phyloP scores from a whole-genome alignment of 1,140 invertebrate species.

The Vanessa atalanta region DNA sequence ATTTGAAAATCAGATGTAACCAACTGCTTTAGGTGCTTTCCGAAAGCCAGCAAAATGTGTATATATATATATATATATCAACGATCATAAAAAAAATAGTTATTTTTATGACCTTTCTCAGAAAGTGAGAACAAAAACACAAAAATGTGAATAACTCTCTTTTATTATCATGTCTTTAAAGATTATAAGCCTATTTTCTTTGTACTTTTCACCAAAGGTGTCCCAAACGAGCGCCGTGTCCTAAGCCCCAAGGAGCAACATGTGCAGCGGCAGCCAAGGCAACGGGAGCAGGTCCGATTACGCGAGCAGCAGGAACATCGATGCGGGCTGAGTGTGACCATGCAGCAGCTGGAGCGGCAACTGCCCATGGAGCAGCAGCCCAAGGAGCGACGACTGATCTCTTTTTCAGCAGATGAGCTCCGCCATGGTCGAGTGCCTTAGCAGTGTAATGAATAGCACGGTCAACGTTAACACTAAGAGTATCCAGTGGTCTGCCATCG shows the following conservation, averaged over 20 bases:
- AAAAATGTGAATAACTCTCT: slow-evolving; percentile 42
- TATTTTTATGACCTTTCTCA: too few species aligned
- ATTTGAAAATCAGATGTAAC: too few species aligned
- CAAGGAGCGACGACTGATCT: slow-evolving; percentile 53
- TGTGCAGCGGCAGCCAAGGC: slow-evolving; percentile 29
- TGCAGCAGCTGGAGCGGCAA: slow-evolving; percentile 35
- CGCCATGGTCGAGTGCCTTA: slow-evolving; percentile 57
- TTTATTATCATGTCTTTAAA: slow-evolving; percentile 42
- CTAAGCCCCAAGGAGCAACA: slow-evolving; percentile 15
- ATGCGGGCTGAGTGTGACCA: slow-evolving; percentile 32
- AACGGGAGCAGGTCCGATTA: slow-evolving; percentile 37
- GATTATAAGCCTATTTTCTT: slow-evolving; percentile 36
- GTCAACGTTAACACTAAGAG: slow-evolving; percentile 76
- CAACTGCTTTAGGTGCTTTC: too few species aligned
- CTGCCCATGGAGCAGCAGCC: slow-evolving; percentile 28
- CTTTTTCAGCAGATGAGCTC: slow-evolving; percentile 61
- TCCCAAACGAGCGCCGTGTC: slow-evolving; percentile 33
- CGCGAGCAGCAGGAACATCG: slow-evolving; percentile 37
- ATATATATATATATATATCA: too few species aligned
- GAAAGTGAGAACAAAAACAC: slow-evolving; percentile 18
- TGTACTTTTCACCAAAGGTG: slow-evolving; percentile 43
- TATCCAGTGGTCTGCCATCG: slow-evolving; percentile 75
- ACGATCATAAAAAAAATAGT: too few species aligned
- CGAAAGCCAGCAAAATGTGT: too few species aligned
- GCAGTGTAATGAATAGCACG: slow-evolving; percentile 71